Conservation (phyloP, 2,113 vertebrate species). For the Machaerirhynchus nigripectus region DNA sequence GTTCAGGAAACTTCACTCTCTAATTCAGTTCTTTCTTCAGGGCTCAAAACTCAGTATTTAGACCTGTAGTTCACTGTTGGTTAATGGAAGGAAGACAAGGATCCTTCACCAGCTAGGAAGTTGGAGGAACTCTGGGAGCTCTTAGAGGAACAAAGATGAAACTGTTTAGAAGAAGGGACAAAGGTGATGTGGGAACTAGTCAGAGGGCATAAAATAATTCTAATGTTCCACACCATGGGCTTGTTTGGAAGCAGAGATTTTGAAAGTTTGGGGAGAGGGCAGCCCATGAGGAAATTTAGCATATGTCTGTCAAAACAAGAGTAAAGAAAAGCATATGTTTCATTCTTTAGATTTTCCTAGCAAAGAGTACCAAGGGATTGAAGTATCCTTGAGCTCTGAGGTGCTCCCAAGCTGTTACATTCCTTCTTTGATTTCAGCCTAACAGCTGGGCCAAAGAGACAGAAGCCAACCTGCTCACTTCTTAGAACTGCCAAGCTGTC, state of each 20-base stretch:
- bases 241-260: background rate
- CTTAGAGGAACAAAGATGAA: background rate
- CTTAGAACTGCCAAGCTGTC: background rate
- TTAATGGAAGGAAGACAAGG: background rate
- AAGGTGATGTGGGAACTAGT: background rate
- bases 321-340: background rate
- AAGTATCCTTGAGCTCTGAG: background rate
- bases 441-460: background rate
- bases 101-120: background rate
- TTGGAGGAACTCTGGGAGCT: background rate
- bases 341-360: background rate
- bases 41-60: background rate
- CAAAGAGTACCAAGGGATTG: background rate
- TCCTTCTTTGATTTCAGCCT: background rate
- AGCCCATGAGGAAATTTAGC: accelerated
- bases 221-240: background rate
- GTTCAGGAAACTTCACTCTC: background rate
- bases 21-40: background rate
- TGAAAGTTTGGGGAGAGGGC: background rate
- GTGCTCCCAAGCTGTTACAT: background rate
- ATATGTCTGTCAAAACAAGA: background rate
- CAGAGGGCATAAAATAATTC: background rate
- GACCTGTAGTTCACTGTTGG: background rate
- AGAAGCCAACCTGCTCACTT: background rate
- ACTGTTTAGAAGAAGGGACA: background rate